Evolutionary conservation across 2,797 vertebrate genomes (phyloP), one percentile per base, ranked within the genome.

Genomic region (Spheniscus humboldti): DNA sequence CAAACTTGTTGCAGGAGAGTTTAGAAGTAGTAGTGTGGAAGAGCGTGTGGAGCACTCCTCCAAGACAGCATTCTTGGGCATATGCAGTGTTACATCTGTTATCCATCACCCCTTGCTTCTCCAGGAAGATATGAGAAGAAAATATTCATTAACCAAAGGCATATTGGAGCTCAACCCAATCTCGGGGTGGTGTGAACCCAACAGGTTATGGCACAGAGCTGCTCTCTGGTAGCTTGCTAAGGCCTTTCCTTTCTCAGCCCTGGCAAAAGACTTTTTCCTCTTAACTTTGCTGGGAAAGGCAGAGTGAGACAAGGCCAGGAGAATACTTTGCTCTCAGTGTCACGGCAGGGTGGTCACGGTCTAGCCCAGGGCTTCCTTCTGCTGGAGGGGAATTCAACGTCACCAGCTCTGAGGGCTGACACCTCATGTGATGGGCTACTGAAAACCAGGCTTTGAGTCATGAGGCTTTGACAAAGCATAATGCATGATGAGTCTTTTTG

Each of bases 401-500:
- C 3, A 4, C 22, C 1, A 2, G 35, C 59, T 41, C 53, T 0
- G 14, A 20, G 81, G 45, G 25, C 62, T 18, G 33, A 39, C 31
- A 33, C 43, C 63, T 88, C 41, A 9, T 3, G 0, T 0, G 4
- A 69, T 14, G 37, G 39, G 57, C 69, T 45, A 8, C 69, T 18
- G 56, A 25, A 27, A 74, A 9, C 62, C 45, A 13, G 52, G 27
- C 64, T 30, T 30, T 62, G 73, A 62, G 55, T 66, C 77, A 33
- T 0, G 24, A 18, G 68, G n/a, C n/a, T 48, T 22, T 3, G 5
- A 8, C 35, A 19, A n/a, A 68, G 53, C 35, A 9, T 16, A 37
- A 0, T 1, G 1, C 43, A 2, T 0, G 4, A 30, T 0, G 23
- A 52, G 47, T 8, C 78, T 24, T 10, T 16, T 7, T 62, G 64